Conservation (phyloP, 1,140 invertebrate genomes). For the Thaumatotibia leucotreta region DNA sequence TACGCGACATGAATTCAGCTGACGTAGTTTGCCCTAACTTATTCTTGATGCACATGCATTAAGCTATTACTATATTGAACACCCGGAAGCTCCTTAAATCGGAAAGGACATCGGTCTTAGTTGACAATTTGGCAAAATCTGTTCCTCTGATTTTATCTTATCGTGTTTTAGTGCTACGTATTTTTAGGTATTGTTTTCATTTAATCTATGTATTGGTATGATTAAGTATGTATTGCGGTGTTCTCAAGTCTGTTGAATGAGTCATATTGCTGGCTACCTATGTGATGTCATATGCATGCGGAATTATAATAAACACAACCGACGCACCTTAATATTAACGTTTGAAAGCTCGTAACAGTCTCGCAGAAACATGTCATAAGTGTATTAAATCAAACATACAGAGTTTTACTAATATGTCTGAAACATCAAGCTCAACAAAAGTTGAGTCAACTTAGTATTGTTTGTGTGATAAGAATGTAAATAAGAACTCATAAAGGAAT, state of each 20-base stretch:
- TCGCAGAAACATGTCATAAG: background rate
- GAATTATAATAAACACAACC: slow-evolving; percentile 52
- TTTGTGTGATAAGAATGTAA: slow-evolving; percentile 10
- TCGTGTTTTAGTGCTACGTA: slow-evolving; percentile 2
- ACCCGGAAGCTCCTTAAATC: background rate
- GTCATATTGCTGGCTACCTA: slow-evolving; percentile 49
- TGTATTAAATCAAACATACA: background rate
- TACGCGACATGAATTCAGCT: slow-evolving; percentile 54
- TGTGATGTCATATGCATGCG: slow-evolving; percentile 68
- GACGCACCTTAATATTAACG: slow-evolving; percentile 17
- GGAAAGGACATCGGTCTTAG: background rate
- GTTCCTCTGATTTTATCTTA: slow-evolving; percentile 19
- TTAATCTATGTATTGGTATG: background rate
- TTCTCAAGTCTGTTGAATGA: slow-evolving; percentile 41
- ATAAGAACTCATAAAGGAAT: background rate
- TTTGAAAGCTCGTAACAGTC: background rate
- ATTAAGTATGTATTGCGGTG: slow-evolving; percentile 17
- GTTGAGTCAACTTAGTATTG: background rate
- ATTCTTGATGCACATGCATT: slow-evolving; percentile 25
- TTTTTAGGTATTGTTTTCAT: background rate
- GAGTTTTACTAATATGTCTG: background rate
- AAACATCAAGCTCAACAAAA: background rate
- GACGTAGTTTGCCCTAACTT: slow-evolving; percentile 41
- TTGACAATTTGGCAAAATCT: background rate
- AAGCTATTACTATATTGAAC: slow-evolving; percentile 5